Conservation (phyloP, 2,888 invertebrate species). For the Pollenia griseotomentosa region DNA sequence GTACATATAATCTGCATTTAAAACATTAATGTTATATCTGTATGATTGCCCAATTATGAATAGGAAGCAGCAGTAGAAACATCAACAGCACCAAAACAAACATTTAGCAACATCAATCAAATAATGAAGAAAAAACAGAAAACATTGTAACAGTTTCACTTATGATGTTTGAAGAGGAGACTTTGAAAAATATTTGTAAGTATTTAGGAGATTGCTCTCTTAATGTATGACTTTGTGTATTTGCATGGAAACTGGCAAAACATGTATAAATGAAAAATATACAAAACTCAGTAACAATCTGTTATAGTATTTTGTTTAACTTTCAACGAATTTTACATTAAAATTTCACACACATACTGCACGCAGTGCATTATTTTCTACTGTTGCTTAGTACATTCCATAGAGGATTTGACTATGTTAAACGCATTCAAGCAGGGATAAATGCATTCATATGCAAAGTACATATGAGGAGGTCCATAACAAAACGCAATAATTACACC, state of each 20-base stretch:
- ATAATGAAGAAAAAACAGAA: constrained; percentile 29
- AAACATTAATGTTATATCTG: neutral
- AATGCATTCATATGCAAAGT: no score
- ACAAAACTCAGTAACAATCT: constrained; percentile 25
- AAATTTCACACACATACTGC: neutral
- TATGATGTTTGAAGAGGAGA: constrained; percentile 12
- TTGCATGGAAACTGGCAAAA: neutral
- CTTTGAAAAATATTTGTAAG: constrained; percentile 15
- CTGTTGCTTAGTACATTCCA: no score
- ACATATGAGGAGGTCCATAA: no score
- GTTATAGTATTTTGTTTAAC: constrained; percentile 14
- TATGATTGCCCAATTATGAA: neutral
- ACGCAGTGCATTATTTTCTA: no score
- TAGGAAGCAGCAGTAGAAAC: neutral
- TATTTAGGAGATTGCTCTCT: neutral
- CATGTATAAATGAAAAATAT: neutral
- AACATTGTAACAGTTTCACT: constrained; percentile 28
- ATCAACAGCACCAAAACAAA: constrained; percentile 29
- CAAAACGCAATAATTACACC: no score
- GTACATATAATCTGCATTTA: no score
- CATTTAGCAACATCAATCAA: constrained; percentile 34
- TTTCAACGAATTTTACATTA: constrained; percentile 1
- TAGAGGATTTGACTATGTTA: no score
- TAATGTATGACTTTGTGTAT: neutral
- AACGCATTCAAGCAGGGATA: no score